Base-by-base conservation (phyloP, 1,140 invertebrate species). In the Brachionus sp. region DNA sequence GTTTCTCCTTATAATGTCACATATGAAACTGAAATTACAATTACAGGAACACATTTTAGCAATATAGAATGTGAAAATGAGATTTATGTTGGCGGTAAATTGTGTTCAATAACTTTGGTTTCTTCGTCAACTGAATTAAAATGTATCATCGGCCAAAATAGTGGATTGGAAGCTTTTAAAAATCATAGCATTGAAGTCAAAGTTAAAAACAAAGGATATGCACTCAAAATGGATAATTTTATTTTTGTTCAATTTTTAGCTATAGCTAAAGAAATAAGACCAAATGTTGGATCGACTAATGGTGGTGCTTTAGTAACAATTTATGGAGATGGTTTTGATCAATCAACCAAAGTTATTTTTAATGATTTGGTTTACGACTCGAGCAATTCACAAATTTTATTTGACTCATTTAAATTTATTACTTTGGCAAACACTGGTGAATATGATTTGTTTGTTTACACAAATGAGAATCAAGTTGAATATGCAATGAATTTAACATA, bases 21-120 rank as follows among this genome's bases (percentile, higher is more conserved):
- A 44, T 57, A 10, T 77, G 66, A 42, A 12, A 77, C 62, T 3
- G 42, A 66, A 29, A 42, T 86, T 4, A 84, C 64, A 5, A 85
- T 86, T 12, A 77, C 77, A 10, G 86, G 86, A 9, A 84, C 85
- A 12, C 83, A 6, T 78, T 78, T 78, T n/a, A 78, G 75, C 57
- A 12, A 4, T 19, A 78, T 12, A 13, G 19, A 23, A 29, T 46
- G 70, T 29, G 70, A 75, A 75, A 75, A 75, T 29, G 70, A 46
- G 44, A 39, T 75, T 33, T 35, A 25, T 6, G 44, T 75, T 13
- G 70, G 70, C 12, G 70, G 42, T 3, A 75, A 46, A 25, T 46
- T 19, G 2, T 75, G 70, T 29, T 5, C 39, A 50, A 75, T 75
- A 0, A 9, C 7, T 1, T 44, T 46, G 35, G 39, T 57, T 19